Evolutionary conservation across 1,140 invertebrate species (phyloP).

Genomic region (Apis laboriosa): DNA sequence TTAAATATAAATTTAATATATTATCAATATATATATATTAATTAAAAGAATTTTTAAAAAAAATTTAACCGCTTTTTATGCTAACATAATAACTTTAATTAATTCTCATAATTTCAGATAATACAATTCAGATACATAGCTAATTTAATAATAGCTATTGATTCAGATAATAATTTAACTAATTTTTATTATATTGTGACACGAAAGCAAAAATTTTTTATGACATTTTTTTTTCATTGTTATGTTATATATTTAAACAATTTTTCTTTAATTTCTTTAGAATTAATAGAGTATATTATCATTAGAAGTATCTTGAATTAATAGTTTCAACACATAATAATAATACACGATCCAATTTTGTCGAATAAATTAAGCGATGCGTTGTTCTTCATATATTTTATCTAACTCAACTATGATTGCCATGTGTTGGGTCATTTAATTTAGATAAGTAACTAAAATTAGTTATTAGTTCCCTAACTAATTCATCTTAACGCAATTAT

Average conservation of each 20-base stretch:
- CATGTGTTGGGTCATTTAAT: slow-evolving; percentile 9
- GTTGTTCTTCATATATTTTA: slow-evolving; percentile 22
- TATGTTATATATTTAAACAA: background rate
- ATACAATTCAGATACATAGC: too few relatives aligned
- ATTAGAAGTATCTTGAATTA: background rate
- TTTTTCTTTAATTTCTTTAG: background rate
- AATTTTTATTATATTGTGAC: background rate
- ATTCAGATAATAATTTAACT: background rate
- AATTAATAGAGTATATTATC: background rate
- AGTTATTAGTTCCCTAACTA: background rate
- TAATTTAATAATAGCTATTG: too few relatives aligned
- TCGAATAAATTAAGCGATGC: slow-evolving; percentile 23
- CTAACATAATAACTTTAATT: too few relatives aligned
- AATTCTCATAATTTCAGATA: too few relatives aligned
- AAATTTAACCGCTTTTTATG: background rate
- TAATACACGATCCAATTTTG: slow-evolving; percentile 11
- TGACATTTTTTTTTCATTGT: background rate
- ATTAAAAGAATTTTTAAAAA: too few relatives aligned
- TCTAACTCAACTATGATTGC: background rate
- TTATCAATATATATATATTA: too few relatives aligned
- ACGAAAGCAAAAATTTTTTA: background rate
- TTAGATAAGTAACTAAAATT: background rate
- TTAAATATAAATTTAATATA: background rate
- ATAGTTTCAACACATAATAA: slow-evolving; percentile 1
- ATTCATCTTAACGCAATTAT: background rate